Base-by-base conservation (phyloP, 2,888 invertebrate species). In the Orthosia cruda region DNA sequence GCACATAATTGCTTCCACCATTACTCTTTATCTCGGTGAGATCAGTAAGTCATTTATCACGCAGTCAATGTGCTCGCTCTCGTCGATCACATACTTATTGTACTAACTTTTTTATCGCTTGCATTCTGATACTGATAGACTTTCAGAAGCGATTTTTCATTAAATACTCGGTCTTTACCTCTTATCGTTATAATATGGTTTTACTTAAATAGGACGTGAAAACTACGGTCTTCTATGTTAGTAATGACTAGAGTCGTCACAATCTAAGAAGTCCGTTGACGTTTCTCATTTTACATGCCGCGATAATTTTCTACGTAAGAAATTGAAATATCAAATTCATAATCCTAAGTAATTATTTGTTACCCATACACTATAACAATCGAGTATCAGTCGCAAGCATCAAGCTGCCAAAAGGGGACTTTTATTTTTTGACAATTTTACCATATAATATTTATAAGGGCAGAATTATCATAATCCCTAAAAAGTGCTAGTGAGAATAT, bases 21-120 rank as follows among this genome's bases (percentile, higher is more conserved):
- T 90, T 86, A 87, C 73, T 87, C 85, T 89, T 87, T 89, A 89
- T 91, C 88, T 89, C 78, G 72, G 69, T 50, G 75, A 88, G 89
- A 92, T 92, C 89, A 85, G 81, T 89, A 90, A 90, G 71, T 85
- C 88, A 91, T 92, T 92, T 89, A 91, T 91, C 91, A 91, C 85
- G 64, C 67, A 81, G 64, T 77, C 85, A 86, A 87, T 88, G 84
- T 84, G 81, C 72, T 70, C 54, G 63, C 71, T 72, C 23, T 55
- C 57, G 77, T 77, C 76, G 49, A 77, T 84, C 74, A 59, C 62
- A 63, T 83, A 75, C 83, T 86, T 85, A 78, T 75, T 78, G 70
- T 80, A 69, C 54, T 26, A 71, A 72, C 74, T 76, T 78, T 86
- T 85, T 78, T 76, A 72, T 67, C 72, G 65, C 67, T 76, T 73